Evolutionary conservation across 2,888 invertebrate species (phyloP).

Genomic region (Formica aserva): DNA sequence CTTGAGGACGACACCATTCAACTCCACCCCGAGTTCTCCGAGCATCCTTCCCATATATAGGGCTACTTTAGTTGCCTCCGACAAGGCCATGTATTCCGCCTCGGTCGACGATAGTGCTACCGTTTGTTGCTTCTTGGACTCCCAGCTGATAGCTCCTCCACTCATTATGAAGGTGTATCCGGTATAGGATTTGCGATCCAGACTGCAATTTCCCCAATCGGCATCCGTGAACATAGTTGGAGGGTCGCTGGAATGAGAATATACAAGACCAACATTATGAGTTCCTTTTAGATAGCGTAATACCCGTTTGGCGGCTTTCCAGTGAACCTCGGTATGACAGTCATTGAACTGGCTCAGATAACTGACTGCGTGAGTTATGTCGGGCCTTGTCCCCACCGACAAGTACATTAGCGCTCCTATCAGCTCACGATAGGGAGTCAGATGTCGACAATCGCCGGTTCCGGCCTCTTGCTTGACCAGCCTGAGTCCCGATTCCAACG

Average conservation of each 20-base stretch:
- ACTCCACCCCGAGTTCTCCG: not conserved
- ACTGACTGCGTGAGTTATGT: conserved; percentile 2
- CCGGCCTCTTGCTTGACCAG: not conserved
- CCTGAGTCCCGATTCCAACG: not conserved
- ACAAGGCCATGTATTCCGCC: conserved; percentile 10
- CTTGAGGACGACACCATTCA: fast-evolving
- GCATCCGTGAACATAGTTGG: not conserved
- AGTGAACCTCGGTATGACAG: not conserved
- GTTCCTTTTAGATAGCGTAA: not conserved
- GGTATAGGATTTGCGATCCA: not conserved
- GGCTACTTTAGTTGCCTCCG: not conserved
- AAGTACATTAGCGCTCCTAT: conserved; percentile 32
- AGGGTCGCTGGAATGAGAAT: not conserved
- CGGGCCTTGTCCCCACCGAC: not conserved
- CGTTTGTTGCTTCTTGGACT: not conserved
- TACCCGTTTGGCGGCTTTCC: not conserved
- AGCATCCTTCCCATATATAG: not conserved
- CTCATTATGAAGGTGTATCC: not conserved
- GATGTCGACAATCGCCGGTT: not conserved
- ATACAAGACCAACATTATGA: not conserved
- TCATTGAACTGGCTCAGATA: conserved; percentile 1
- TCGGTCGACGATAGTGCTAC: not conserved
- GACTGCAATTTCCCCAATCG: not conserved
- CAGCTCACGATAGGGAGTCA: not conserved
- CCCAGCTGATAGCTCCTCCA: not conserved